These are phyloP conservation scores for Gobio gobio DNA, from an alignment of 2,113 vertebrate genomes.

Conservation along the genomic window DNA sequence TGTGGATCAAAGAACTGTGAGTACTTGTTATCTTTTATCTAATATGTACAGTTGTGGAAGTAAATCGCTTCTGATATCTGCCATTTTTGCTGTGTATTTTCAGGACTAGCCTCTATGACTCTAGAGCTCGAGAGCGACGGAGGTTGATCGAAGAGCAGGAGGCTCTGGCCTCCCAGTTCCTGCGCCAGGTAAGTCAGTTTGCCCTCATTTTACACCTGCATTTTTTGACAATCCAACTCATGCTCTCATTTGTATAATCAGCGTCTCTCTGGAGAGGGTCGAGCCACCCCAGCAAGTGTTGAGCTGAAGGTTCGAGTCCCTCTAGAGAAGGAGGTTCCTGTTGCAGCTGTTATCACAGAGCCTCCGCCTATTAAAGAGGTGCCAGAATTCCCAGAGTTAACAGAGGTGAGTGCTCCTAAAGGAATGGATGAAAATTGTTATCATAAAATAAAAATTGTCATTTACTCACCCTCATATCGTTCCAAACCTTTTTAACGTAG, in stretches of 20 bases:
- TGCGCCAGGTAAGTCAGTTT: conserved; percentile 81
- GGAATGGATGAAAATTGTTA: background rate
- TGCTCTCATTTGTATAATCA: conserved; percentile 59
- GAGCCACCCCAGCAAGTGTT: conserved; percentile 74
- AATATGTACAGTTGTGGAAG: background rate
- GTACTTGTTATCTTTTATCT: conserved; percentile 59
- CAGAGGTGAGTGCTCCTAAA: conserved; percentile 75
- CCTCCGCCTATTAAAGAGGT: conserved; percentile 70
- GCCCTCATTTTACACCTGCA: background rate
- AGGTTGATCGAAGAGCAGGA: conserved; percentile 92
- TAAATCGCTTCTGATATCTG: background rate
- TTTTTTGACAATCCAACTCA: background rate
- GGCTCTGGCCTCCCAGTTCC: conserved; percentile 84
- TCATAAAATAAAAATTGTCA: too few relatives aligned
- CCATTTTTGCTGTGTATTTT: conserved; percentile 15
- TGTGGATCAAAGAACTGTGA: conserved; percentile 99
- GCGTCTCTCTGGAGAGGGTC: conserved; percentile 84
- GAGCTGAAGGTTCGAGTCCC: conserved; percentile 89
- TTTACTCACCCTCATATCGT: background rate
- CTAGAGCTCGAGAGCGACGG: conserved; percentile 89
- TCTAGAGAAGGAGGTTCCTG: conserved; percentile 92
- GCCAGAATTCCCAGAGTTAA: conserved; percentile 90
- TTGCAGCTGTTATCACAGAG: conserved; percentile 74
- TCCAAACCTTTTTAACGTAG: too few relatives aligned
- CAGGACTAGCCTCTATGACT: conserved; percentile 94